Base-by-base conservation (phyloP, 2,888 invertebrate genomes). In the Eudasyphora cyanicolor region DNA sequence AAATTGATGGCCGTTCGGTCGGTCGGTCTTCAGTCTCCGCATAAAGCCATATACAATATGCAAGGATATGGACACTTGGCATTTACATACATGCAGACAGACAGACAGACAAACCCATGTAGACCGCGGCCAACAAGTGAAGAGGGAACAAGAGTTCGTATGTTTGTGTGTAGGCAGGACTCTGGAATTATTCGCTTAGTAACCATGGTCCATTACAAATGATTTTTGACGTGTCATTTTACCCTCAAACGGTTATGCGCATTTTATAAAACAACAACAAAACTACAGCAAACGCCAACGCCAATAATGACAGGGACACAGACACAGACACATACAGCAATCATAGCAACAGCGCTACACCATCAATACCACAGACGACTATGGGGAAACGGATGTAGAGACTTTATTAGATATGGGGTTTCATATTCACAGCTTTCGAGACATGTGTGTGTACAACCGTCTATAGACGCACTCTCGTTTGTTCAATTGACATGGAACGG, bases 201-300 rank as follows among this genome's bases (percentile, higher is more conserved):
- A 64, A 17, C 74, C 73, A 57, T 69, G 62, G 76, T 76, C 76
- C 73, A 73, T 73, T 62, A 14, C 17, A 73, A 76, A 79, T 76
- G 64, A 2, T 29, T 51, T 60, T 51, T 64, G 49, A 69, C 57
- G 79, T 80, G 60, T 70, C 79, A 76, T 69, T 69, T 74, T 69
- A 62, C 19, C 69, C 79, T 70, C 74, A 21, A 74, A 54, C 42
- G 24, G 69, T 42, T 57, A 57, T 77, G 79, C 62, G 74, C 74
- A 80, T 54, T 83, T 83, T 29, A 60, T 3, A 27, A 32, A 69
- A 17, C 14, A n/a, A 32, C 51, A 51, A 19, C 49, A 49, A 49
- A 19, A 49, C 49, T 2, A 19, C 49, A 8, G 35, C 51, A 4
- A 51, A 21, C 51, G 21, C 6, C 45, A 45, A 12, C 45, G 2